These are phyloP conservation scores for Lampropteryx suffumata DNA, from an alignment of 2,888 invertebrate genomes.

Conservation along the genomic window DNA sequence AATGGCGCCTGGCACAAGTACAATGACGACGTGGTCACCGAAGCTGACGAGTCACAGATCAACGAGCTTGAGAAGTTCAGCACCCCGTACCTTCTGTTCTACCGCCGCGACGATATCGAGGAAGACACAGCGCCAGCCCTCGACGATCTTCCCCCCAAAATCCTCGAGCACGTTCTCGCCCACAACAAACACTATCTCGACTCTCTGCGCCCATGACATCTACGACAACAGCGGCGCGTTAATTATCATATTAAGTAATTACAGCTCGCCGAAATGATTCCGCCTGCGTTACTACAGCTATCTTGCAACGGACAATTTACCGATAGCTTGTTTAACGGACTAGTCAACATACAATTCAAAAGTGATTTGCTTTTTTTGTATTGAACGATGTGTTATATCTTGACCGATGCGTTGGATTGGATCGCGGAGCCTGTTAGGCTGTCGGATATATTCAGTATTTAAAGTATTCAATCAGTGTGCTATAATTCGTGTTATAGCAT, in stretches of 20 bases:
- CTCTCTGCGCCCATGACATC: conserved; percentile 56
- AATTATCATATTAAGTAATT: neutral
- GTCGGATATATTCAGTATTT: conserved; percentile 8
- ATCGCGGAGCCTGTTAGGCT: neutral
- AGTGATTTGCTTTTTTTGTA: conserved; percentile 7
- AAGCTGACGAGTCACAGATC: conserved; percentile 83
- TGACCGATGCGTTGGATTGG: no score
- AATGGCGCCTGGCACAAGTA: conserved; percentile 89
- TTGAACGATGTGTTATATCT: neutral
- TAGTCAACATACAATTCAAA: conserved; percentile 14
- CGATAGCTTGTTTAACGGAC: conserved; percentile 8
- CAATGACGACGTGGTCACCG: conserved; percentile 89
- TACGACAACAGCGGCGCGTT: conserved; percentile 9
- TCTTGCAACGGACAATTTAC: conserved; percentile 2
- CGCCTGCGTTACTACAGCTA: conserved; percentile 2
- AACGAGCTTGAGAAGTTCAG: conserved; percentile 86
- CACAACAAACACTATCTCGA: conserved; percentile 67
- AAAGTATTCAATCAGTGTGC: neutral
- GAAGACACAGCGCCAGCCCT: conserved; percentile 55
- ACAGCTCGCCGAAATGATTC: neutral
- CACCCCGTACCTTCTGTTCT: conserved; percentile 93
- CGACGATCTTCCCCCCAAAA: conserved; percentile 56
- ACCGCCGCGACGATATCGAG: conserved; percentile 77
- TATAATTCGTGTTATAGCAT: neutral
- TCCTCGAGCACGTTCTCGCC: conserved; percentile 56